These are phyloP conservation scores for Hirtodrosophila alboralis DNA, from an alignment of 2,888 invertebrate species.

Conservation along the genomic window DNA sequence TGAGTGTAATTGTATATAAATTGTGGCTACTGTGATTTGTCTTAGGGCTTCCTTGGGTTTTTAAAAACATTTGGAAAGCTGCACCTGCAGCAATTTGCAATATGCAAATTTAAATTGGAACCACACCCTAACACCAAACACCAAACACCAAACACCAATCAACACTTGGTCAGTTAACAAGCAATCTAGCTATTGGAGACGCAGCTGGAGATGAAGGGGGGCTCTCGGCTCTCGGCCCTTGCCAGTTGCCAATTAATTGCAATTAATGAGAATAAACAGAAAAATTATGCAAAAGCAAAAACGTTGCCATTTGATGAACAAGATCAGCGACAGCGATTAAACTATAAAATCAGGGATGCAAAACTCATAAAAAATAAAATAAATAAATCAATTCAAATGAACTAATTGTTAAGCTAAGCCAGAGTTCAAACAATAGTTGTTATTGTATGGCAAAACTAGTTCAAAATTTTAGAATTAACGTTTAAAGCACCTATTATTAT, in stretches of 20 bases:
- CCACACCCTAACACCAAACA: slow-evolving; percentile 65
- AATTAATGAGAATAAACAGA: slow-evolving; percentile 57
- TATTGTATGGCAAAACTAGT: too few relatives aligned
- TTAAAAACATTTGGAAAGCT: slow-evolving; percentile 41
- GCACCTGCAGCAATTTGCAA: slow-evolving; percentile 62
- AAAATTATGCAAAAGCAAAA: slow-evolving; percentile 73
- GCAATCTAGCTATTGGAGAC: neutral
- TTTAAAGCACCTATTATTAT: too few relatives aligned
- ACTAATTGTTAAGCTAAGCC: neutral
- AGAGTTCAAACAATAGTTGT: too few relatives aligned
- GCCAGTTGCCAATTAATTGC: slow-evolving; percentile 69
- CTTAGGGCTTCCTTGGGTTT: slow-evolving; percentile 32
- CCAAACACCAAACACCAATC: slow-evolving; percentile 72
- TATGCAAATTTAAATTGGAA: slow-evolving; percentile 56
- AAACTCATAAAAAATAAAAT: neutral
- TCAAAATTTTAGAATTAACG: too few relatives aligned
- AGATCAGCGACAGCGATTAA: slow-evolving; percentile 61
- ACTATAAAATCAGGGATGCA: slow-evolving; percentile 44
- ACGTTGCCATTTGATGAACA: slow-evolving; percentile 63
- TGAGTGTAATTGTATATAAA: slow-evolving; percentile 15
- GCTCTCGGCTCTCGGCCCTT: too few relatives aligned
- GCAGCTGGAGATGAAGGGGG: neutral
- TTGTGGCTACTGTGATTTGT: slow-evolving; percentile 8
- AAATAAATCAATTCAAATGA: slow-evolving; percentile 7
- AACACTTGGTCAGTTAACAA: slow-evolving; percentile 55